A percentile compares a stretch with the other conserved stretches of the same genome.
These are phyloP conservation scores for Ruditapes philippinarum DNA, from an alignment of 1,140 invertebrate genomes.

Conservation along the genomic window DNA sequence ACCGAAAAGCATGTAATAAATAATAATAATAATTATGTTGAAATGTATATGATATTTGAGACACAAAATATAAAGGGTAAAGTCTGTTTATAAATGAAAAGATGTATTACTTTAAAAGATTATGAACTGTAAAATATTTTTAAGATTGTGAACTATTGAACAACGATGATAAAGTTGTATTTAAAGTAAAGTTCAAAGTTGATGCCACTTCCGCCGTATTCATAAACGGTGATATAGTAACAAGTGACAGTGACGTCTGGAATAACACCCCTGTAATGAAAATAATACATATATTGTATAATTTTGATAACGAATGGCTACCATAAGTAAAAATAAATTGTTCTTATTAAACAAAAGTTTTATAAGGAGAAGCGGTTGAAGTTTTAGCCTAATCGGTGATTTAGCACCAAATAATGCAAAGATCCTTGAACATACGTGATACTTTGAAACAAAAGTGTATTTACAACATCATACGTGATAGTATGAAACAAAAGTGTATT, in stretches of 20 bases:
- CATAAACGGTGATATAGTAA: neutral
- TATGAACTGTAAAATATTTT: too few species aligned
- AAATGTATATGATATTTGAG: too few species aligned
- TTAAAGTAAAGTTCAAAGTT: neutral
- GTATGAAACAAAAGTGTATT: too few species aligned
- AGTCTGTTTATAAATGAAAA: too few species aligned
- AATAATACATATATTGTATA: neutral
- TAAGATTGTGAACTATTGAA: neutral
- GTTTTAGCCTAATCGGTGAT: neutral
- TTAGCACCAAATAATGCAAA: neutral
- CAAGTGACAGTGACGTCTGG: neutral
- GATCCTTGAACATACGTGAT: neutral
- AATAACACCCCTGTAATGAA: constrained; percentile 1
- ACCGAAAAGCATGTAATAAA: too few species aligned
- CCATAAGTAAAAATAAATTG: neutral
- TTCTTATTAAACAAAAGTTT: neutral
- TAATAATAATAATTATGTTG: too few species aligned
- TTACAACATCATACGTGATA: too few species aligned
- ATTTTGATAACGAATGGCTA: neutral
- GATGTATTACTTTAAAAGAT: too few species aligned
- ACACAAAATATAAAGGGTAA: too few species aligned
- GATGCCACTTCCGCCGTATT: neutral
- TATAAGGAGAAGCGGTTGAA: neutral
- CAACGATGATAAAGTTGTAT: constrained; percentile 8
- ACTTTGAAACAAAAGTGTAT: too few species aligned